phyloP scores from a whole-genome alignment of 35 echinoderm and acorn worm genomes.

The Acanthaster planci region DNA sequence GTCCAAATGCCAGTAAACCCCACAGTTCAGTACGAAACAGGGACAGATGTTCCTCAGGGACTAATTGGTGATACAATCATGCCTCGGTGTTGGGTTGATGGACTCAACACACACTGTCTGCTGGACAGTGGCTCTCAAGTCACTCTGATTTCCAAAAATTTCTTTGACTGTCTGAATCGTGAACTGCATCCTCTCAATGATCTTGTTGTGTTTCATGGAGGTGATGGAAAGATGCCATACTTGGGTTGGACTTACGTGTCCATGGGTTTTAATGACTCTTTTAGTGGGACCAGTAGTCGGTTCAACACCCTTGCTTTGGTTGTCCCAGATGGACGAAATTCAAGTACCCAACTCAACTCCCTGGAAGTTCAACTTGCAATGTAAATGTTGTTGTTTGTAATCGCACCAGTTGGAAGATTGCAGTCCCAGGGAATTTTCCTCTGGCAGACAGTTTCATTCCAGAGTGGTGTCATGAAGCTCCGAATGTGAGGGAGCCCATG shows the following conservation, averaged over 20 bases:
- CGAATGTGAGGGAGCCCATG: too few relatives aligned
- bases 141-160: constrained; percentile 42
- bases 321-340: constrained; percentile 50
- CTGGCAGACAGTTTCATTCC: constrained; percentile 39
- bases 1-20: constrained; percentile 22
- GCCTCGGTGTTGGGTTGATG: constrained; percentile 38
- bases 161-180: constrained; percentile 38
- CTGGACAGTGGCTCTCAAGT: constrained; percentile 79
- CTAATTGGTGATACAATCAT: constrained; percentile 51
- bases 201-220: constrained; percentile 64
- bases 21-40: neutral
- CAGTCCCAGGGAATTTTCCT: constrained; percentile 37
- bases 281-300: constrained; percentile 26
- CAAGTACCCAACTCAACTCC: constrained; percentile 11
- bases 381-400: constrained; percentile 28
- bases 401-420: neutral
- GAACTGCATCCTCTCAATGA: constrained; percentile 53
- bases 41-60: constrained; percentile 44
- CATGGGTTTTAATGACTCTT: constrained; percentile 20
- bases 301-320: constrained; percentile 56
- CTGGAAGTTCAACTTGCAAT: constrained; percentile 30
- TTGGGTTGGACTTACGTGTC: constrained; percentile 48
- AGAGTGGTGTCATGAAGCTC: constrained; percentile 34
- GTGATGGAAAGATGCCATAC: constrained; percentile 67
- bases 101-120: neutral